These are phyloP conservation scores for Drosophila insularis DNA, from an alignment of 1,140 invertebrate species.

Conservation along the genomic window DNA sequence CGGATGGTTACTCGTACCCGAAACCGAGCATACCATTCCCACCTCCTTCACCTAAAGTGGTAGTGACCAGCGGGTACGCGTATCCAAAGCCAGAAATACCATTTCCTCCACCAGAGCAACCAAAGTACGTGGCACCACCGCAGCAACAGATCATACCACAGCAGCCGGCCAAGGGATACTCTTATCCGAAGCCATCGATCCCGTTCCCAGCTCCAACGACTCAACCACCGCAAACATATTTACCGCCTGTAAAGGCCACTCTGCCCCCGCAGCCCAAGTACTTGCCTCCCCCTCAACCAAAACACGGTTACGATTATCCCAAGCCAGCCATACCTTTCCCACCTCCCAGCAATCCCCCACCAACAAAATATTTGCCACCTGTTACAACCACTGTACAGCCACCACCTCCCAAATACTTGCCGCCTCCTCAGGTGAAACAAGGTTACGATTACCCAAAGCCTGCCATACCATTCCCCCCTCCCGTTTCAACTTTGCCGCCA, in stretches of 20 bases:
- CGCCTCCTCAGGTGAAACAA: conserved; percentile 37
- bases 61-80: conserved; percentile 39
- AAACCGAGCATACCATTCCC: conserved; percentile 55
- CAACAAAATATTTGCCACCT: conserved; percentile 54
- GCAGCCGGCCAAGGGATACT: conserved; percentile 41
- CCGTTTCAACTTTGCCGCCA: conserved; percentile 27
- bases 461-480: conserved; percentile 53
- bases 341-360: conserved; percentile 30
- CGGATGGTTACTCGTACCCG: conserved; percentile 50
- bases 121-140: conserved; percentile 28
- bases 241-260: conserved; percentile 34
- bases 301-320: conserved; percentile 44
- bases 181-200: conserved; percentile 52
- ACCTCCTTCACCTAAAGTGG: conserved; percentile 30
- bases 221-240: conserved; percentile 26
- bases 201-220: conserved; percentile 45
- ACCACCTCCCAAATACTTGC: conserved; percentile 9
- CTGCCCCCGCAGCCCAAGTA: conserved; percentile 44
- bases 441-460: conserved; percentile 64
- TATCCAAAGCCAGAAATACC: conserved; percentile 57
- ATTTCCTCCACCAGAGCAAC: conserved; percentile 40
- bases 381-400: conserved; percentile 27
- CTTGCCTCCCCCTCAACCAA: conserved; percentile 49
- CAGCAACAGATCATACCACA: conserved; percentile 25
- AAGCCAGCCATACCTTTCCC: conserved; percentile 62